These are phyloP conservation scores for Sebastes umbrosus DNA, from an alignment of 2,797 vertebrate species.

Conservation along the genomic window DNA sequence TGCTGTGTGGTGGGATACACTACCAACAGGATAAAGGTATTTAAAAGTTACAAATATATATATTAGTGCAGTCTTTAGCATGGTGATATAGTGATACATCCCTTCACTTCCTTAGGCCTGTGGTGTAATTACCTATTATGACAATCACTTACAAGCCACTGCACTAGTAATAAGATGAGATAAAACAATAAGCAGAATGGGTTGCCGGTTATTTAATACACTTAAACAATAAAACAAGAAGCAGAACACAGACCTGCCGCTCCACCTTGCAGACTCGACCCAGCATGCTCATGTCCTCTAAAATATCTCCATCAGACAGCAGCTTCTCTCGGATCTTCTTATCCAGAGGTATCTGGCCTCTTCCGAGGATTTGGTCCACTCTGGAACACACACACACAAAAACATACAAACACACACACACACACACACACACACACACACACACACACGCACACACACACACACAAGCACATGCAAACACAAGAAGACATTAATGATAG, in stretches of 20 bases:
- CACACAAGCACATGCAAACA: not conserved
- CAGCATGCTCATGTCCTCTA: constrained; percentile 97
- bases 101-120: not conserved
- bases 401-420: constrained; percentile 7
- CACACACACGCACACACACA: not conserved
- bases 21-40: not conserved
- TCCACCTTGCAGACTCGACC: constrained; percentile 97
- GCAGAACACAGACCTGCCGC: constrained; percentile 86
- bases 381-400: constrained; percentile 71
- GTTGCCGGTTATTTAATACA: not conserved
- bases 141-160: not conserved
- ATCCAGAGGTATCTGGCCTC: constrained; percentile 94
- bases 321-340: constrained; percentile 95
- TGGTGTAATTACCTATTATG: not conserved
- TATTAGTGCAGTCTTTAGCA: not conserved
- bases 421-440: not conserved
- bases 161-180: no score
- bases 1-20: no score
- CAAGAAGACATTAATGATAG: not conserved
- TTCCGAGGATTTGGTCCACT: constrained; percentile 97
- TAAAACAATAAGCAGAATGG: not conserved
- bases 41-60: not conserved
- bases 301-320: constrained; percentile 88
- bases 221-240: not conserved
- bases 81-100: not conserved